Evolutionary conservation across 2,113 vertebrate genomes (phyloP), one percentile per base, ranked within the genome.

Genomic region (Grantiella picta): DNA sequence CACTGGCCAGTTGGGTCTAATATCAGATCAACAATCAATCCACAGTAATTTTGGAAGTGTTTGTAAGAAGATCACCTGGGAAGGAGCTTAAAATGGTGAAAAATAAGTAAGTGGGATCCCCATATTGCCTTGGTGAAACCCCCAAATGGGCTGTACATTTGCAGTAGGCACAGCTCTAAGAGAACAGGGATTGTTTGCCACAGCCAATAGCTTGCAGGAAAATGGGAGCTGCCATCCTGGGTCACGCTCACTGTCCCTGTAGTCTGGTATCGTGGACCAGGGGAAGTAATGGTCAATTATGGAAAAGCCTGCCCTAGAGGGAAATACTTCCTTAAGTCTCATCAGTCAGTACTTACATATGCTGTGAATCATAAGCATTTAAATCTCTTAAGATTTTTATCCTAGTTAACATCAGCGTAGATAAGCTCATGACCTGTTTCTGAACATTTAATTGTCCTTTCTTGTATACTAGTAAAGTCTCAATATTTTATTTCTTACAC

Each of bases 381-480:
- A 96, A 91, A 92, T 94, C 60, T 94, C 92, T 93, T 91, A 91
- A 93, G 93, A 70, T 90, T 95, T 96, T 97, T 93, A 96, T 94
- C 93, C 90, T 64, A 83, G 90, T 91, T 95, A 94, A 91, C 75
- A 90, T 95, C 82, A 36, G 50, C 66, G 60, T 64, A 94, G 95
- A 93, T 95, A 95, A 96, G 93, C 85, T 90, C 60, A 81, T 68
- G 64, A 94, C 52, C 93, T 64, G 68, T 90, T 96, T 96, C 88
- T 85, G 76, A 90, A 90, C 40, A 73, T 86, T 85, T 88, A 73
- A 59, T 80, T 88, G 71, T 82, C 75, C 70, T 80, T 82, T 88
- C 54, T 29, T 88, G 29, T 83, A 24, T 75, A 59, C 40, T 63
- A 19, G 33, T 69, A 86, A 86, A 71, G 54, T 50, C 47, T 93